A percentile compares a stretch with the other conserved stretches of the same genome.
These are phyloP conservation scores for Micromussa lordhowensis DNA, from an alignment of 92 coral and sea anemone genomes.

Conservation along the genomic window DNA sequence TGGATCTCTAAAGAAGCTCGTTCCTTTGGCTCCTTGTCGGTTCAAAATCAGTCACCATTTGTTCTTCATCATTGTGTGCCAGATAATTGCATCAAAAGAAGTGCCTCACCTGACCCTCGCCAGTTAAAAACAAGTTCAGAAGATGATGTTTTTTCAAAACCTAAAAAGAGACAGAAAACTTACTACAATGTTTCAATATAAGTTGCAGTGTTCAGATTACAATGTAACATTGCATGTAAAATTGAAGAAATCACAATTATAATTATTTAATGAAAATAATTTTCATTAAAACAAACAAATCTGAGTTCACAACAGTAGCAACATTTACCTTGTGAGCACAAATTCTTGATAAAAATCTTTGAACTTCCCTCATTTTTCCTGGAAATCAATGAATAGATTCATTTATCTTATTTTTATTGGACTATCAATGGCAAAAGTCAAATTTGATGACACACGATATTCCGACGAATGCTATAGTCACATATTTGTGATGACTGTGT, in stretches of 20 bases:
- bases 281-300: neutral
- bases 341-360: conserved; percentile 91
- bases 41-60: no score
- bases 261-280: no score
- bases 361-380: conserved; percentile 96
- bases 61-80: no score
- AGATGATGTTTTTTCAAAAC: conserved; percentile 79
- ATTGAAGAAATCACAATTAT: no score
- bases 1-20: no score
- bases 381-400: conserved; percentile 12
- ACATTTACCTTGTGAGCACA: conserved; percentile 83
- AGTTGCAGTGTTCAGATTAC: neutral
- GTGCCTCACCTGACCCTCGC: conserved; percentile 85
- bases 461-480: no score
- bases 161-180: conserved; percentile 38
- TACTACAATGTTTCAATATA: neutral
- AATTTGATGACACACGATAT: no score
- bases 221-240: no score
- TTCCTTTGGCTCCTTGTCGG: no score
- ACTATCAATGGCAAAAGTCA: no score
- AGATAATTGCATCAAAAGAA: neutral
- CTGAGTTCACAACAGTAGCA: neutral
- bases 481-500: no score
- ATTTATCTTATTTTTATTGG: no score
- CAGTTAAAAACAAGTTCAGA: conserved; percentile 91